Conservation (phyloP, 2,888 invertebrate species). For the Nomada goodeniana region DNA sequence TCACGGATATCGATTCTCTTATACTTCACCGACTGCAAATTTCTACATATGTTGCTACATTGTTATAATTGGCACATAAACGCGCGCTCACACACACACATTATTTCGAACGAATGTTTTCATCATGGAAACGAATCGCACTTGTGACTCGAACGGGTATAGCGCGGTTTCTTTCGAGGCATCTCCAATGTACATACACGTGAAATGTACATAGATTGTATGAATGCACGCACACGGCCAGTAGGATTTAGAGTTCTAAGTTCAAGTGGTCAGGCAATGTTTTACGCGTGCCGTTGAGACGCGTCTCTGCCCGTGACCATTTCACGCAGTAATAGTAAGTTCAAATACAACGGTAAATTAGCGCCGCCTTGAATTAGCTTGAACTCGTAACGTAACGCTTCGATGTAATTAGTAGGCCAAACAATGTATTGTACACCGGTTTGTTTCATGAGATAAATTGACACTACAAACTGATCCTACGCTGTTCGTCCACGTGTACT, state of each 20-base stretch:
- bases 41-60: too few relatives aligned
- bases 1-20: too few relatives aligned
- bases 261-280: constrained; percentile 64
- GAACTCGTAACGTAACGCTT: constrained; percentile 33
- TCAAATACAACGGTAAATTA: constrained; percentile 69
- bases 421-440: constrained; percentile 28
- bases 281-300: constrained; percentile 58
- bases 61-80: too few relatives aligned
- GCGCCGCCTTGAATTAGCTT: constrained; percentile 57
- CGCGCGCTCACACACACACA: too few relatives aligned
- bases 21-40: too few relatives aligned
- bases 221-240: neutral
- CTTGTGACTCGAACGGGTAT: constrained; percentile 29
- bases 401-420: constrained; percentile 47
- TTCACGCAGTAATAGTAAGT: constrained; percentile 64
- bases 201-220: too few relatives aligned
- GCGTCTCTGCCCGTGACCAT: constrained; percentile 47
- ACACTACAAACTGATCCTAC: constrained; percentile 8
- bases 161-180: neutral
- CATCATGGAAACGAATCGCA: constrained; percentile 37
- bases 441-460: constrained; percentile 38
- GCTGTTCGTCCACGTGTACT: neutral
- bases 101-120: too few relatives aligned
- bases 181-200: neutral
- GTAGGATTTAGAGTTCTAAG: constrained; percentile 60